Conservation (phyloP, 2,113 vertebrate species). For the Camelus dromedarius region DNA sequence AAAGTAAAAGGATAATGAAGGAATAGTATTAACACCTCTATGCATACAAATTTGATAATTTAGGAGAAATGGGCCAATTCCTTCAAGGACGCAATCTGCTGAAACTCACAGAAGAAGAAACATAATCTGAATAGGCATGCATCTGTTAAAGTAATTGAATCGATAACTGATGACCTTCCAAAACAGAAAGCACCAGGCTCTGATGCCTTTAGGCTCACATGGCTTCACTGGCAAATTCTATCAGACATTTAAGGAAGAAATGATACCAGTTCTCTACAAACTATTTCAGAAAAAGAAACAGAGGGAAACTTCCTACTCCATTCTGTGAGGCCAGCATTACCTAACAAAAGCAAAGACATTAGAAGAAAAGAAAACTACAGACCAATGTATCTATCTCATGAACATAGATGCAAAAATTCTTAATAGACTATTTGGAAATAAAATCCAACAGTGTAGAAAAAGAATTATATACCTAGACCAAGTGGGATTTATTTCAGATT, state of each 20-base stretch:
- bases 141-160: neutral
- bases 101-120: neutral
- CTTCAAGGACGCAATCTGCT: neutral
- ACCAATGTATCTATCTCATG: neutral
- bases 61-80: neutral
- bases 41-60: neutral
- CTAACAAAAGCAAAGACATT: neutral
- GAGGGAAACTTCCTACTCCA: neutral
- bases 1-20: neutral
- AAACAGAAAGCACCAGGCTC: neutral
- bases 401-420: neutral
- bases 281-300: neutral
- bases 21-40: neutral
- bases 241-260: neutral
- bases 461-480: neutral
- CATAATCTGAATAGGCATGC: neutral
- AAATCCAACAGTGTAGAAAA: neutral
- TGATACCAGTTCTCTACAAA: neutral
- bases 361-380: neutral
- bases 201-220: neutral
- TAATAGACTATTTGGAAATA: neutral
- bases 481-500: neutral
- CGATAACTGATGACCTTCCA: neutral
- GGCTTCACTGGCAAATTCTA: neutral
- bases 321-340: neutral